Conservation (phyloP, 2,113 vertebrate species). For the Siniperca chuatsi region DNA sequence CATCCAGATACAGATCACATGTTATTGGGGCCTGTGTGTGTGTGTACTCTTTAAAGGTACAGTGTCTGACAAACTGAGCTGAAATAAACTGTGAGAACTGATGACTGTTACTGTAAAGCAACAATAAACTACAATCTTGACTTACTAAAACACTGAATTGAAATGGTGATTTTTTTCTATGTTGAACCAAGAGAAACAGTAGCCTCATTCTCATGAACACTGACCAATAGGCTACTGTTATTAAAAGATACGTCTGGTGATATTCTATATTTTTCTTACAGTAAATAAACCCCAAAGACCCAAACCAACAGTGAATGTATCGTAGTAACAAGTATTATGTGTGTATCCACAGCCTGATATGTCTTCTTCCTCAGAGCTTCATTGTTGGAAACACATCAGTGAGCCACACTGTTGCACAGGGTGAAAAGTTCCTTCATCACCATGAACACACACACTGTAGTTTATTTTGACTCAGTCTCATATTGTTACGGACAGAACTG, state of each 20-base stretch:
- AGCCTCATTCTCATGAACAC: neutral
- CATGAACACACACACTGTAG: no score
- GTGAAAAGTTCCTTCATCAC: no score
- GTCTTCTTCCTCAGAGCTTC: neutral
- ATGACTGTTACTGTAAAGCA: constrained; percentile 64
- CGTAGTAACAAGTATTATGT: neutral
- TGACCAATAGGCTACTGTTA: neutral
- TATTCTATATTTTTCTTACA: neutral
- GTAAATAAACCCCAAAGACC: neutral
- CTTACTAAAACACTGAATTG: constrained; percentile 9
- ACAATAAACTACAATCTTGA: constrained; percentile 65
- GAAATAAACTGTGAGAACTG: constrained; percentile 56
- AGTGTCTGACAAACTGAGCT: constrained; percentile 39
- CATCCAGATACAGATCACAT: neutral
- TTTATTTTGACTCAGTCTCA: no score
- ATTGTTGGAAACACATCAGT: neutral
- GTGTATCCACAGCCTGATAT: neutral
- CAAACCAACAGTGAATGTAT: neutral
- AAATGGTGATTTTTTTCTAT: neutral
- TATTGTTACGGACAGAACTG: no score
- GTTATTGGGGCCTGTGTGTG: neutral
- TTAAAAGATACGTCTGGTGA: neutral
- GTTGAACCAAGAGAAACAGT: neutral
- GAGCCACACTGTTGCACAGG: no score
- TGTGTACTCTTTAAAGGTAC: constrained; percentile 14